phyloP scores from a whole-genome alignment of 2,113 vertebrate genomes.

The Arizona elegans region DNA sequence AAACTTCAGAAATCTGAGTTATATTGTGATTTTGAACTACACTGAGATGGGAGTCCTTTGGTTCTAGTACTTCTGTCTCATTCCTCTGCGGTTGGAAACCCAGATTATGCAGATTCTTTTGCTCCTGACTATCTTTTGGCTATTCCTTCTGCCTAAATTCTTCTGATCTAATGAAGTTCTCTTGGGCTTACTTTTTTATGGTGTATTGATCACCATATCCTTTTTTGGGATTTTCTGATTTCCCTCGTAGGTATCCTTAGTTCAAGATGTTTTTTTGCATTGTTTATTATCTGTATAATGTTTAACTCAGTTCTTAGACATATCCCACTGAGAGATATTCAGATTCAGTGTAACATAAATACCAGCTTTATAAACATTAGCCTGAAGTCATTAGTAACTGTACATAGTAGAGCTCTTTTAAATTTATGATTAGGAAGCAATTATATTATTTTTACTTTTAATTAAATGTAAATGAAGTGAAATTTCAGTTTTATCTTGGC shows the following conservation, averaged over 20 bases:
- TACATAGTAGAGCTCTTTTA: not conserved
- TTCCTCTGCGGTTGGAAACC: not conserved
- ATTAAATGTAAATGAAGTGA: not conserved
- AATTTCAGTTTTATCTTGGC: not conserved
- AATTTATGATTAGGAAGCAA: not conserved
- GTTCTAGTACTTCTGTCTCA: not conserved
- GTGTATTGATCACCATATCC: not conserved
- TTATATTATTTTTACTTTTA: not conserved
- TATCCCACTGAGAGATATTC: not conserved
- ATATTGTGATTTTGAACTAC: not conserved
- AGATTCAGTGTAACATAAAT: slow-evolving; percentile 30
- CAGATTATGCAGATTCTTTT: not conserved
- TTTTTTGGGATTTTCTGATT: not conserved
- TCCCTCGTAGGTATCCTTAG: not conserved
- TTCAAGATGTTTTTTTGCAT: not conserved
- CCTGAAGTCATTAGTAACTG: not conserved
- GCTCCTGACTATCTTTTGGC: not conserved
- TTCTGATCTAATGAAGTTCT: not conserved
- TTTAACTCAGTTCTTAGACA: not conserved
- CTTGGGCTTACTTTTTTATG: not conserved
- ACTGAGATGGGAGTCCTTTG: not conserved
- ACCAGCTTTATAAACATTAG: not conserved
- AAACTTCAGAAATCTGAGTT: not conserved
- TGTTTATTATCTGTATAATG: not conserved
- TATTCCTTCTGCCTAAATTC: not conserved